These are phyloP conservation scores for Dichetophora obliterata DNA, from an alignment of 2,888 invertebrate species.

Conservation along the genomic window DNA sequence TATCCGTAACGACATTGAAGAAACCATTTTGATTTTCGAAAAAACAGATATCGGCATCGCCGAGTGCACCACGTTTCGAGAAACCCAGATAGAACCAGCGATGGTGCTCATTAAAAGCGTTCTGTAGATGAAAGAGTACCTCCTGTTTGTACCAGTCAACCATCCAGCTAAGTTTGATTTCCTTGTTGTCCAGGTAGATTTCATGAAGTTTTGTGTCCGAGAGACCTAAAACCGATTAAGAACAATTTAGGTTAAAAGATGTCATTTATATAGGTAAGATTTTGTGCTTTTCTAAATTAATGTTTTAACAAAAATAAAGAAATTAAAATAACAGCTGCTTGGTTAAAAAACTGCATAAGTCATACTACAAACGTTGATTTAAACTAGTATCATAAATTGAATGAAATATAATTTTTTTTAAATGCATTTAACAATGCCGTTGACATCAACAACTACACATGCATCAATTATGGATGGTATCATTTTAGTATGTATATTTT, in stretches of 20 bases:
- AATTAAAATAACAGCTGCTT: neutral
- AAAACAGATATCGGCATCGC: constrained; percentile 85
- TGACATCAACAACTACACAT: constrained; percentile 6
- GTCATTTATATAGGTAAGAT: neutral
- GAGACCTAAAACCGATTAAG: constrained; percentile 55
- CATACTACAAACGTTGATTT: neutral
- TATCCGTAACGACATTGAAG: constrained; percentile 75
- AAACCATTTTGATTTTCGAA: constrained; percentile 76
- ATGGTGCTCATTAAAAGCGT: constrained; percentile 68
- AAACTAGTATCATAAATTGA: neutral
- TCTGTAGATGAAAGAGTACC: constrained; percentile 69
- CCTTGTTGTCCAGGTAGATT: constrained; percentile 66
- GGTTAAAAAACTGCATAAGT: neutral
- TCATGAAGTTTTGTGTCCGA: constrained; percentile 69
- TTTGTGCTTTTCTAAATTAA: no score
- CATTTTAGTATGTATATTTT: no score
- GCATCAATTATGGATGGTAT: constrained; percentile 3
- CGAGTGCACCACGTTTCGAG: constrained; percentile 82
- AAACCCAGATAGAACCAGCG: constrained; percentile 90
- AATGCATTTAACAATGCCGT: neutral
- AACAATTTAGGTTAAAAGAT: neutral
- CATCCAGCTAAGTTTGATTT: constrained; percentile 70
- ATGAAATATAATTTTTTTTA: neutral
- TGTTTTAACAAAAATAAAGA: neutral
- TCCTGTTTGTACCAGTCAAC: constrained; percentile 70